Conservation (phyloP, 2,888 invertebrate genomes). For the Gastrophysa polygoni region DNA sequence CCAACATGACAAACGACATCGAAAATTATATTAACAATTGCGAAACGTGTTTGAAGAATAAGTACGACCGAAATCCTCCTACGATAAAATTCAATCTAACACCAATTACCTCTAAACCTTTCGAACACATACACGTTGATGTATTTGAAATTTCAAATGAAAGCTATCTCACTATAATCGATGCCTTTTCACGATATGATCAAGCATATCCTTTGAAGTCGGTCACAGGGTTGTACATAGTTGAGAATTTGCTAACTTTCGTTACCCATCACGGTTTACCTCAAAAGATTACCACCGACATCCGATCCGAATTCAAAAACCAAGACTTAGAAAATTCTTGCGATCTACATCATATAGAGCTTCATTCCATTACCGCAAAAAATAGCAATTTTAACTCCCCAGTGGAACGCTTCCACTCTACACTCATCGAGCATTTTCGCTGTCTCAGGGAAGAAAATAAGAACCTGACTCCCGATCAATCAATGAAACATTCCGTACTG, state of each 20-base stretch:
- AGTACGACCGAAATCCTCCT: slow-evolving; percentile 25
- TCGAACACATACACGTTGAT: not conserved
- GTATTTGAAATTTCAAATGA: not conserved
- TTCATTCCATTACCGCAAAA: not conserved
- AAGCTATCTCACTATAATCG: slow-evolving; percentile 10
- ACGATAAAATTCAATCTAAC: slow-evolving; percentile 14
- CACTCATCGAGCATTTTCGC: slow-evolving; percentile 1
- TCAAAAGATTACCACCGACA: slow-evolving; percentile 16
- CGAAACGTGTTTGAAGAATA: slow-evolving; percentile 11
- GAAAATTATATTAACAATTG: slow-evolving; percentile 25
- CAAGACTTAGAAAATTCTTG: slow-evolving; percentile 7
- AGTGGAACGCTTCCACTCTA: slow-evolving; percentile 10
- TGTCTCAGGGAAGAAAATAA: slow-evolving; percentile 8
- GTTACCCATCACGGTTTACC: slow-evolving; percentile 8
- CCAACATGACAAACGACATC: slow-evolving; percentile 23
- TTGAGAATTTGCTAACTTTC: slow-evolving; percentile 11
- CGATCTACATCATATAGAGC: not conserved
- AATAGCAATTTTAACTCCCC: slow-evolving; percentile 13
- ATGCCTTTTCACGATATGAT: slow-evolving; percentile 15
- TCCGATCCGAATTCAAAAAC: slow-evolving; percentile 8
- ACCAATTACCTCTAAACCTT: not conserved
- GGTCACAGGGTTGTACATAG: not conserved
- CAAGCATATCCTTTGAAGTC: slow-evolving; percentile 15
- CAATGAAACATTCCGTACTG: slow-evolving; percentile 2
- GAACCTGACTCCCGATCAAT: not conserved